Evolutionary conservation across 2,113 vertebrate genomes (phyloP), one percentile per base, ranked within the genome.

Genomic region (Tupaia tana): DNA sequence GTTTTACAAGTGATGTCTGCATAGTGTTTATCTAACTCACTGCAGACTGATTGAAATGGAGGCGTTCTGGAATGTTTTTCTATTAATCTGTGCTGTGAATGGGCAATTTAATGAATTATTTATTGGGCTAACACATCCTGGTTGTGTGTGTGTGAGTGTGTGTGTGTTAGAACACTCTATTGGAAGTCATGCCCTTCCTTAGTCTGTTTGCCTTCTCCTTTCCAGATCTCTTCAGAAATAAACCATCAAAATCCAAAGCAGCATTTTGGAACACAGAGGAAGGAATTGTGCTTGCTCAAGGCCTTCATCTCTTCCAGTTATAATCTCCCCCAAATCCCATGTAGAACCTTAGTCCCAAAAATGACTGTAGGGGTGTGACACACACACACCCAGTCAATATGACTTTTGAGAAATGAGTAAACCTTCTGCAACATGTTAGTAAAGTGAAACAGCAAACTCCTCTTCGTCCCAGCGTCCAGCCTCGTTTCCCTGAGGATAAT

Each of bases 151-250:
- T 94, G 91, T 19, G 14, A 59, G 69, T 61, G 59, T 63, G 67
- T 79, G 66, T 92, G 79, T 22, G 11, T 52, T 86, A 95, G 91
- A 97, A 89, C 29, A 9, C 14, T 82, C 34, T 69, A 2, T 81
- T 94, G 78, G 90, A 43, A 81, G 90, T 79, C 93, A 18, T 95
- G 91, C 74, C 29, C 77, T 95, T 67, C 4, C 93, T 96, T 96
- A 91, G 84, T 96, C 97, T 96, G 95, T 98, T 98, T 97, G 96
- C 90, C 90, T 95, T 97, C 75, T 92, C 92, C 64, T 89, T 52
- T 94, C 90, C 43, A 58, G 83, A 79, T 70, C 61, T 91, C 70
- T 29, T 25, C 96, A 97, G 74, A 7, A 91, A 96, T 95, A 93
- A 85, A 7, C 20, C 59, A 86, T 92, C 94, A 74, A 97, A 96